Evolutionary conservation across 92 coral and sea anemone species (phyloP).

Genomic region (Zoanthus gigantus): DNA sequence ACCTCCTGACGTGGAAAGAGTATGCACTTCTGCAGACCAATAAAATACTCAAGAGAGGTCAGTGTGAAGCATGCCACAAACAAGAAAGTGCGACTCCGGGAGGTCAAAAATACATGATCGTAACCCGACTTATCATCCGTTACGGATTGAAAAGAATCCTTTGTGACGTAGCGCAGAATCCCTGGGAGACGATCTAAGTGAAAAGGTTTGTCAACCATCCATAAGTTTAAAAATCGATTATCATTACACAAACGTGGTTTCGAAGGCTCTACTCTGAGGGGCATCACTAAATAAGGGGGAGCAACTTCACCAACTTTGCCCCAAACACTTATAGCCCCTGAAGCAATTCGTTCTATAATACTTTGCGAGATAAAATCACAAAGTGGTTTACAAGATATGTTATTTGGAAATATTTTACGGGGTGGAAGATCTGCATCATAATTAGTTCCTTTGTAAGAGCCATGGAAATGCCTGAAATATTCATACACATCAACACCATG

Average conservation of each 20-base stretch:
- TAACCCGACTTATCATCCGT: constrained; percentile 71
- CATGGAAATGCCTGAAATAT: not conserved
- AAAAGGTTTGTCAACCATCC: constrained; percentile 31
- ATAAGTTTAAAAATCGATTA: constrained; percentile 28
- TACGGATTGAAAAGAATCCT: constrained; percentile 47
- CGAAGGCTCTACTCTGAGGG: constrained; percentile 28
- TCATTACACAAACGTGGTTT: constrained; percentile 50
- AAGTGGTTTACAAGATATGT: not conserved
- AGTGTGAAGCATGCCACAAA: not conserved
- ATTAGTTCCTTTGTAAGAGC: not conserved
- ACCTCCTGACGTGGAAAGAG: constrained; percentile 45
- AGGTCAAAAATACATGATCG: constrained; percentile 53
- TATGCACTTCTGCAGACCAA: constrained; percentile 36
- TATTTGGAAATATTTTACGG: not conserved
- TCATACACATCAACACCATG: not conserved
- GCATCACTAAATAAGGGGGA: constrained; percentile 34
- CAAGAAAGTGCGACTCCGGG: constrained; percentile 36
- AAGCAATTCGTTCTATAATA: not conserved
- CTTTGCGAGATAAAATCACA: not conserved
- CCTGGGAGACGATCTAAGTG: not conserved
- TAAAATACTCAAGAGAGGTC: not conserved
- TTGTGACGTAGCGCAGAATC: constrained; percentile 59
- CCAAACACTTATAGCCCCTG: constrained; percentile 41
- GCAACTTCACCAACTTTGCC: not conserved
- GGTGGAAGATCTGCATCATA: not conserved